phyloP scores from a whole-genome alignment of 2,797 vertebrate species.

The Crocidura indochinensis region DNA sequence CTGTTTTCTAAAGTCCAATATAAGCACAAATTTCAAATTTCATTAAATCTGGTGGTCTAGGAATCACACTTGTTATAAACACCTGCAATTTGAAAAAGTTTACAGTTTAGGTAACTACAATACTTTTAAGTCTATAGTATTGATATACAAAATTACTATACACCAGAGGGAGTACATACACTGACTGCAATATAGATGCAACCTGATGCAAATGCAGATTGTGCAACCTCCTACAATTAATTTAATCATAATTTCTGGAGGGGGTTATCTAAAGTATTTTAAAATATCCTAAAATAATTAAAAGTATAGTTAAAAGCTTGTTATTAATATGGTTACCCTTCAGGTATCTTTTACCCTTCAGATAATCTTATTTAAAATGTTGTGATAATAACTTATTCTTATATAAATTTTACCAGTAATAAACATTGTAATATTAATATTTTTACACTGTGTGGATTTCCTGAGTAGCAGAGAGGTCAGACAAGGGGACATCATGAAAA shows the following conservation, averaged over 20 bases:
- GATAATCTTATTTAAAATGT: background rate
- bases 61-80: background rate
- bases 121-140: too few relatives aligned
- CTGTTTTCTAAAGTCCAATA: too few relatives aligned
- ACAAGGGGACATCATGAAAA: background rate
- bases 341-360: background rate
- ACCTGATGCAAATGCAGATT: background rate
- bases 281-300: slow-evolving; percentile 40
- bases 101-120: too few relatives aligned
- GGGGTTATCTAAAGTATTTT: background rate
- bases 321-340: slow-evolving; percentile 32
- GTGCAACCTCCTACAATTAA: background rate
- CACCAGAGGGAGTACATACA: too few relatives aligned
- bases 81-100: background rate
- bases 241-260: slow-evolving; percentile 16
- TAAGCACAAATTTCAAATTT: too few relatives aligned
- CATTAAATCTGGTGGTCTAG: too few relatives aligned
- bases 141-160: too few relatives aligned
- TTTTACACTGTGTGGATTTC: background rate
- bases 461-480: background rate
- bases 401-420: background rate
- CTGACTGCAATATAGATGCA: too few relatives aligned
- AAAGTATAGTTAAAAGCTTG: background rate
- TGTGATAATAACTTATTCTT: slow-evolving; percentile 9
- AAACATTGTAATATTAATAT: background rate